Evolutionary conservation across 2,888 invertebrate genomes (phyloP), one percentile per base, ranked within the genome.

Genomic region (Trimorus sp.): DNA sequence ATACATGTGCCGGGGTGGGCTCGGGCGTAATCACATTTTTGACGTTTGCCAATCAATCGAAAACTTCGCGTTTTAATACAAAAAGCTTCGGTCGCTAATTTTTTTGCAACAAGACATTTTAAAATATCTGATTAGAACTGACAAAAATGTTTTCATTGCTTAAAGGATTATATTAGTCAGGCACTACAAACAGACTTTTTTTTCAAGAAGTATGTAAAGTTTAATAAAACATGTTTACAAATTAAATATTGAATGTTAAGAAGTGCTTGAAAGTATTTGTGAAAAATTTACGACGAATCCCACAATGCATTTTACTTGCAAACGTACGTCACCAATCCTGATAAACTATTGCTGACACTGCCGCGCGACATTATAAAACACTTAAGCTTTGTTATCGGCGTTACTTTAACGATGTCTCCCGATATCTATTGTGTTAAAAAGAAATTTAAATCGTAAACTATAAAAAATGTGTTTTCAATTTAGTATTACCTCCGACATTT

Each of bases 1-100:
- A 91, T 91, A 91, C 91, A 87, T 91, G 86, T 89, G 88, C 89
- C 88, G 86, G 87, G 87, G 86, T 87, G 88, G 85, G 83, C 88
- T 85, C 85, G 85, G 87, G 86, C 87, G 87, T 87, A 87, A 90
- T 90, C 90, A 88, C 88, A 88, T 86, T 87, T 85, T 87, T 88
- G 89, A 89, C 88, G 85, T 85, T 83, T 86, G 84, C 66, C 62
- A 58, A 79, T 65, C 77, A 78, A 79, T 83, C 62, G 58, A 82
- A 82, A 49, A 60, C 71, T 26, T 38, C 73, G 74, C 56, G 86
- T 68, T 77, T 83, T 87, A 86, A 84, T 60, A 83, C 38, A 62
- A 76, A 54, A 56, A 54, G 54, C 51, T 75, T 65, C 36, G 26
- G 66, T 51, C 60, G 75, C 15, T 59, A 53, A 56, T 40, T 56